Evolutionary conservation across 2,888 invertebrate genomes (phyloP), one percentile per base, ranked within the genome.

Genomic region (Caenorhabditis imperialis): DNA sequence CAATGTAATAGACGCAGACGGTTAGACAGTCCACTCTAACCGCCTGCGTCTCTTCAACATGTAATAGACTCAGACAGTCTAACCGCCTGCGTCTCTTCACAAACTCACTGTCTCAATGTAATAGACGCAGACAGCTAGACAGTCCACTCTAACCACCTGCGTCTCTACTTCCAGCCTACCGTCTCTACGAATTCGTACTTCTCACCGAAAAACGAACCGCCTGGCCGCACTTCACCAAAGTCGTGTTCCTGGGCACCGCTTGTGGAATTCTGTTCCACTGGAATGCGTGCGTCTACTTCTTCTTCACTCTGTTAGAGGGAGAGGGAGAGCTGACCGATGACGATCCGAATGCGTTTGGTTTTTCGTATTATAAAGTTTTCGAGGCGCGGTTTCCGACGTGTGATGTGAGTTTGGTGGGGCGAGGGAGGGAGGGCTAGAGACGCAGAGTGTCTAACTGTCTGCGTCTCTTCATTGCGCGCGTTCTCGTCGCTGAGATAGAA

Each of bases 241-340:
- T 86, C 20, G 70, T 79, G 18, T 78, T 84, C 60, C 60, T 83
- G 40, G 69, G 69, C 14, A 48, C 69, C 8, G 47, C 77, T 2
- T 83, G 83, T 48, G 71, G 54, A 22, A 61, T 81, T 33, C 40
- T 83, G 1, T 83, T 83, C 44, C 83, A 83, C 50, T 79, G 79
- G 84, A 86, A 86, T 55, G 85, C 86, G 1, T 85, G 84, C 25
- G 77, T 86, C 27, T 86, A 86, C 54, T 86, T 85, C 45, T 62
- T 81, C 27, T 84, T 86, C 73, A 83, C 84, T 27, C 57, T 84
- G 8, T 45, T 72, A 10, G 80, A 82, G 65, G 86, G 85, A 38
- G n/a, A n/a, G n/a, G n/a, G n/a, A n/a, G n/a, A n/a, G n/a, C 75
- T 83, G 25, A 63, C 83, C 14, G 86, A 81, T 38, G 78, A 77